These are phyloP conservation scores for Diarsia brunnea DNA, from an alignment of 2,888 invertebrate species.

Conservation along the genomic window DNA sequence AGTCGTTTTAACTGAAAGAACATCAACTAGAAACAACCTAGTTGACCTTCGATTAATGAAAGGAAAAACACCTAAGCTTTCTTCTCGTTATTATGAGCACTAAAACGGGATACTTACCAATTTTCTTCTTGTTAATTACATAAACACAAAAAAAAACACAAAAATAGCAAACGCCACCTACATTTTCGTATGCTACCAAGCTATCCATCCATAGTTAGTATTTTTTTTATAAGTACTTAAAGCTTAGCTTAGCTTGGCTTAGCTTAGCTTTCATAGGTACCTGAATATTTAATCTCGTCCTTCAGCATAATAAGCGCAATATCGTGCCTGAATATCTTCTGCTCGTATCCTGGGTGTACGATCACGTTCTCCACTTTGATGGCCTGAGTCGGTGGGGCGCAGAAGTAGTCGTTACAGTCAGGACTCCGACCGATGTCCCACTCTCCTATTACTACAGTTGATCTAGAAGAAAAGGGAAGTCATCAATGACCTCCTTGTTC, in stretches of 20 bases:
- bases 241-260: too few relatives aligned
- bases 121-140: too few relatives aligned
- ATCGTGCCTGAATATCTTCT: conserved; percentile 92
- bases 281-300: conserved; percentile 91
- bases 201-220: not conserved
- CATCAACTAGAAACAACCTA: not conserved
- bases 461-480: conserved; percentile 84
- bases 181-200: not conserved
- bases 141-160: too few relatives aligned
- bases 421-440: conserved; percentile 93
- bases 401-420: conserved; percentile 94
- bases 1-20: not conserved
- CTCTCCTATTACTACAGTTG: conserved; percentile 94
- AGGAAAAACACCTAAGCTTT: not conserved
- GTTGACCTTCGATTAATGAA: not conserved
- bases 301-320: conserved; percentile 94
- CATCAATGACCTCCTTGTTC: too few relatives aligned
- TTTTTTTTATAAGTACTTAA: too few relatives aligned
- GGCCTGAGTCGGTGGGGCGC: conserved; percentile 93
- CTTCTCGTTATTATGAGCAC: too few relatives aligned
- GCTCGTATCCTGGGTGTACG: conserved; percentile 94
- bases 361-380: conserved; percentile 94
- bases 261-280: too few relatives aligned
- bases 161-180: too few relatives aligned
- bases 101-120: too few relatives aligned